phyloP scores from a whole-genome alignment of 2,113 vertebrate species.

The Indicator maculatus region DNA sequence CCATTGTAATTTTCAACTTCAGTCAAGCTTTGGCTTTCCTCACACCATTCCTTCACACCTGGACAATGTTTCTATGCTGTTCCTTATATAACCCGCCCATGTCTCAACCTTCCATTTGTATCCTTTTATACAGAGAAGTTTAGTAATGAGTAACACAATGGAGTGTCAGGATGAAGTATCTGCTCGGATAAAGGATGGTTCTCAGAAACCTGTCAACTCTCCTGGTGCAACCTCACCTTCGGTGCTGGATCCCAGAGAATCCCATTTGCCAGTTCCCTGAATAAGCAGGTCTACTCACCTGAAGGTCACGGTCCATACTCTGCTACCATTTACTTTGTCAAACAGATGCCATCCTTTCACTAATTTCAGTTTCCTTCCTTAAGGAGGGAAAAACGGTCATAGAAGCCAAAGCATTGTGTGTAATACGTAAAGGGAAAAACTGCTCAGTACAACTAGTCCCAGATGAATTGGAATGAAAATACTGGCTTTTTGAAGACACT shows the following conservation, averaged over 20 bases:
- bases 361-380: not conserved
- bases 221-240: not conserved
- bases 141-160: not conserved
- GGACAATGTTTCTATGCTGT: not conserved
- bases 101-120: not conserved
- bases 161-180: not conserved
- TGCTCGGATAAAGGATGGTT: not conserved
- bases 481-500: not conserved
- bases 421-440: not conserved
- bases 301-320: not conserved
- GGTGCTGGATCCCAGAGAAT: not conserved
- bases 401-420: not conserved
- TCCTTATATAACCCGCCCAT: not conserved
- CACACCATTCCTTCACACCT: not conserved
- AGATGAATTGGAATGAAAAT: not conserved
- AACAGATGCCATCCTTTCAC: not conserved
- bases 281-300: not conserved
- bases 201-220: not conserved
- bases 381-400: not conserved
- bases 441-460: not conserved
- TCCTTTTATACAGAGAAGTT: not conserved
- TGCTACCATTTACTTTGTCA: not conserved
- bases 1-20: not conserved
- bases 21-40: not conserved
- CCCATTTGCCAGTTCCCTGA: not conserved